These are phyloP conservation scores for Zoanthus gigantus DNA, from an alignment of 92 coral and sea anemone genomes.

Conservation along the genomic window DNA sequence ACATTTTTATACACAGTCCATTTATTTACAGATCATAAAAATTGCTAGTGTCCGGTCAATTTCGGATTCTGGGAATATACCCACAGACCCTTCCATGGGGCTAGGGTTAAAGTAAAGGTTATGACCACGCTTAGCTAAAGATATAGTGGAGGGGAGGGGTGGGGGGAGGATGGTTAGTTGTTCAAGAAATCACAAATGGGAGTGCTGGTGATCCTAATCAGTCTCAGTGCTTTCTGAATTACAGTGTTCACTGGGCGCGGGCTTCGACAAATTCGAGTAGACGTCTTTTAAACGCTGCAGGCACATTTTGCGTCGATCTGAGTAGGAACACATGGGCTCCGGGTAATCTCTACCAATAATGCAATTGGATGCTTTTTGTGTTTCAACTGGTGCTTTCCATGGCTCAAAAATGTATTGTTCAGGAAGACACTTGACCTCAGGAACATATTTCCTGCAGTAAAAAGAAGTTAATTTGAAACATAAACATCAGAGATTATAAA, in stretches of 20 bases:
- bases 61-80: too few species aligned
- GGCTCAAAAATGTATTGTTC: conserved; percentile 88
- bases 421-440: conserved; percentile 88
- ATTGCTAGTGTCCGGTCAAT: too few species aligned
- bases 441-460: conserved; percentile 79
- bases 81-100: too few species aligned
- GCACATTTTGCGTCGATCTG: conserved; percentile 75
- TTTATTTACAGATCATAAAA: too few species aligned
- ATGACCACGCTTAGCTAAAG: too few species aligned
- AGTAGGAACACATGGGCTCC: conserved; percentile 68
- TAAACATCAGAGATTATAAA: too few species aligned
- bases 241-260: conserved; percentile 63
- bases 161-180: too few species aligned
- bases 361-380: conserved; percentile 83
- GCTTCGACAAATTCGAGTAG: conserved; percentile 64
- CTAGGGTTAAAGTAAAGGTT: too few species aligned
- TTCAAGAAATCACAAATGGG: neutral
- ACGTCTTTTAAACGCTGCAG: conserved; percentile 72
- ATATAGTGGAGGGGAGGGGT: too few species aligned
- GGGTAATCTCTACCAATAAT: conserved; percentile 90
- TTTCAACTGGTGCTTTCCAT: conserved; percentile 81
- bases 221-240: neutral
- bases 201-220: neutral
- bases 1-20: too few species aligned
- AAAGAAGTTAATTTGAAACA: neutral